Base-by-base conservation (phyloP, 2,888 invertebrate species). In the Subacronicta megacephala region DNA sequence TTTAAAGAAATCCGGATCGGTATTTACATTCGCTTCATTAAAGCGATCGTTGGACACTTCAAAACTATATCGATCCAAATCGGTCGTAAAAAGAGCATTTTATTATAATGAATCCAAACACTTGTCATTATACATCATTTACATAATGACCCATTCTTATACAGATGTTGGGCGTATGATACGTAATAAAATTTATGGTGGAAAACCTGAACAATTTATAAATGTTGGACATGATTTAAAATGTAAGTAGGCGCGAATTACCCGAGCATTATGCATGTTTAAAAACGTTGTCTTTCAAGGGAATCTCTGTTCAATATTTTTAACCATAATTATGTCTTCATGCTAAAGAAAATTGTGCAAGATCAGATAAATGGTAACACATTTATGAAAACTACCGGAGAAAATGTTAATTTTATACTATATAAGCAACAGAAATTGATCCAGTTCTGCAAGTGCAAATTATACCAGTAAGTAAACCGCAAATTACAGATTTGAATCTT, bases 71-170 rank as follows among this genome's bases (percentile, higher is more conserved):
- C 57, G 57, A 61, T 70, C 37, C 17, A 33, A 45, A 63, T 67
- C 41, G 52, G 26, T 52, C 43, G 44, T 64, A 38, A 67, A 69
- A 56, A 41, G 15, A 16, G 26, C 37, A 41, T 53, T 59, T 62
- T 57, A 58, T 44, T 63, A 74, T 65, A 75, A 81, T 75, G 63
- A 53, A 62, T 65, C 52, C 66, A 70, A 68, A 69, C 66, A 72
- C 68, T 75, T 80, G 78, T 84, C 78, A 83, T 87, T 88, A 86
- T 67, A 52, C 57, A 52, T 78, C 60, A 87, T 88, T 84, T 81
- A 74, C 84, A 84, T 86, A 88, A 88, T 88, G 80, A 77, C 56
- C 81, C 76, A 85, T 84, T 85, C 79, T 84, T 83, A 77, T 59
- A 77, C 69, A 75, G 63, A 79, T 76, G 70, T 73, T 82, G 78